A percentile compares a stretch with the other conserved stretches of the same genome.
phyloP scores from a whole-genome alignment of 2,797 vertebrate genomes.

The Bufotes viridis region DNA sequence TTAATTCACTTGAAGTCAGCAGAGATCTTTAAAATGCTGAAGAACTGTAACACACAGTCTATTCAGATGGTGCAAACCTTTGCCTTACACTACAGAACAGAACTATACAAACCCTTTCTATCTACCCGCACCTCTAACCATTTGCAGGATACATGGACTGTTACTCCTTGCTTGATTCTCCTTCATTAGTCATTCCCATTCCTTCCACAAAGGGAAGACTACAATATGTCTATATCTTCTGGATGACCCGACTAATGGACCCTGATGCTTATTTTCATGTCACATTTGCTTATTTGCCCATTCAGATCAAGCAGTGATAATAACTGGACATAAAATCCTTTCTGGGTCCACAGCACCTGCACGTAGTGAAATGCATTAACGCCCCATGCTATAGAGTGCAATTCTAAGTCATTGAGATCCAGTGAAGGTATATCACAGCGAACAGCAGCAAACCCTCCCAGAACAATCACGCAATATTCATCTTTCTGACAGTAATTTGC shows the following conservation, averaged over 20 bases:
- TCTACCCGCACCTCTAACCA: background rate
- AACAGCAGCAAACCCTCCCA: background rate
- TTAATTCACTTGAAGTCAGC: no score
- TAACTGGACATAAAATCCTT: background rate
- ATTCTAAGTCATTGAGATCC: background rate
- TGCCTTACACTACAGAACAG: no score
- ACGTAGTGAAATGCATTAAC: background rate
- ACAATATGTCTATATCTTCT: background rate
- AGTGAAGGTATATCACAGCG: background rate
- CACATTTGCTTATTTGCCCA: background rate
- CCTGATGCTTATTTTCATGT: background rate
- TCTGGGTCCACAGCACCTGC: background rate
- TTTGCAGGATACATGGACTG: background rate
- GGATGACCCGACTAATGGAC: background rate
- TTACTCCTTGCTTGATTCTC: background rate
- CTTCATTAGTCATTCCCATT: background rate
- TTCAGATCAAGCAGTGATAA: background rate
- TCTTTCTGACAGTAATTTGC: slow-evolving; percentile 6
- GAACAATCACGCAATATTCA: slow-evolving; percentile 21
- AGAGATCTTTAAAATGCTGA: no score
- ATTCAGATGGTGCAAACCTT: no score
- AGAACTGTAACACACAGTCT: no score
- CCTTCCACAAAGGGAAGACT: background rate
- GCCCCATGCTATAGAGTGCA: no score
- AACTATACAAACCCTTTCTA: background rate